Base-by-base conservation (phyloP, 2,797 vertebrate genomes). In the Gouania willdenowi region DNA sequence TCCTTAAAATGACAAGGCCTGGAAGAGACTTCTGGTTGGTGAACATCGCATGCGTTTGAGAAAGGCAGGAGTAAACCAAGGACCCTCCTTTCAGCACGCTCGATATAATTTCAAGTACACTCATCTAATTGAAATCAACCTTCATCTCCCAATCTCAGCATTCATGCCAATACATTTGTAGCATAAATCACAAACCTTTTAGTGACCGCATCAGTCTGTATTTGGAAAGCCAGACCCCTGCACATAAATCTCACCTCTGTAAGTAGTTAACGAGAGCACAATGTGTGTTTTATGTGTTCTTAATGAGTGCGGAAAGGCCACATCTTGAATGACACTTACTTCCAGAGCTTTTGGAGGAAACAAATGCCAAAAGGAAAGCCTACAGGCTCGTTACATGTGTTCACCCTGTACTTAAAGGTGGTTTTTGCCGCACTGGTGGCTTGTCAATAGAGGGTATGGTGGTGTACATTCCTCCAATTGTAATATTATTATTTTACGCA, bases 201-300 rank as follows among this genome's bases (percentile, higher is more conserved):
- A 58, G 49, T 63, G 70, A 77, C 69, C 56, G 61, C 53, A 50
- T 57, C 9, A 56, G 69, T 77, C 71, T 75, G 73, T 45, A 45
- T 80, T 82, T 68, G 46, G 56, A 63, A 71, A 77, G 57, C 66
- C 73, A 64, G 75, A 68, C 67, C 67, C 56, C 16, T 2, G 43
- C 69, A 64, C 74, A 77, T 86, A 85, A 87, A 86, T 85, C 82
- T 79, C 77, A 74, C 72, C 63, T 79, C 67, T 70, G 72, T 69
- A 76, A 77, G 77, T 74, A 51, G 67, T 86, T 87, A 83, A 85
- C 69, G 73, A 83, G 77, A 63, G 77, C 77, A 66, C 75, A 76
- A 77, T 72, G 79, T 86, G 85, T 85, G 81, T 85, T 85, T 86
- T 85, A 86, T 83, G 79, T 77, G 72, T 81, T 81, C 82, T 87